phyloP scores from a whole-genome alignment of 1,140 invertebrate species.

The Caenorhabditis brenneri region DNA sequence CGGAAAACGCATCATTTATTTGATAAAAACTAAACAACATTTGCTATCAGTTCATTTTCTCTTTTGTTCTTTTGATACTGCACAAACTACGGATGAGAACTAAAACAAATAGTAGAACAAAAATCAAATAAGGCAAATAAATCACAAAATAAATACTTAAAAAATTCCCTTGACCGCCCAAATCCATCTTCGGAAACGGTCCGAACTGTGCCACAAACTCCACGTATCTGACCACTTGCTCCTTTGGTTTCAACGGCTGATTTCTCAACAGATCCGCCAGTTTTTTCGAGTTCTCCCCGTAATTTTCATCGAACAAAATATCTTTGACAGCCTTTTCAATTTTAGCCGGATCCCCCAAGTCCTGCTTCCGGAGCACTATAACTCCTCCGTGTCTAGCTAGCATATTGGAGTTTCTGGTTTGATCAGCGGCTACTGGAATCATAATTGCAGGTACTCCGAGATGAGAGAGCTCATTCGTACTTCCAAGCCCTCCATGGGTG shows the following conservation, averaged over 20 bases:
- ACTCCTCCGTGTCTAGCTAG: slow-evolving; percentile 53
- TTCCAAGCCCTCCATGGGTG: slow-evolving; percentile 62
- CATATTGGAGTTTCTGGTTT: slow-evolving; percentile 55
- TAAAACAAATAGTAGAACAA: no score
- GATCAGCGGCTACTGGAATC: slow-evolving; percentile 62
- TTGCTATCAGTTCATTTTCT: no score
- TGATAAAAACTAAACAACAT: no score
- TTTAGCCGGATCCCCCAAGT: slow-evolving; percentile 4
- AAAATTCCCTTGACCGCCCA: background rate
- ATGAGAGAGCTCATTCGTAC: slow-evolving; percentile 58
- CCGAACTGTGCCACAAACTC: slow-evolving; percentile 47
- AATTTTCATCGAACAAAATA: slow-evolving; percentile 45
- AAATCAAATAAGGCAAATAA: background rate
- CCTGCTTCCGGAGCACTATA: slow-evolving; percentile 42
- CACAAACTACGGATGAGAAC: no score
- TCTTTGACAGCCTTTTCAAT: slow-evolving; percentile 36
- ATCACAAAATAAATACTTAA: background rate
- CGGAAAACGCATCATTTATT: no score
- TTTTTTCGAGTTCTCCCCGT: background rate
- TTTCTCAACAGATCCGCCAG: slow-evolving; percentile 16
- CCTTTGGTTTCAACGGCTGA: slow-evolving; percentile 37
- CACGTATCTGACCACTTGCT: slow-evolving; percentile 18
- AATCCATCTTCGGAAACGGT: slow-evolving; percentile 22
- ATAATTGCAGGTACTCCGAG: slow-evolving; percentile 61
- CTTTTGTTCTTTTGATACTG: no score